Evolutionary conservation across 1,140 invertebrate species (phyloP), one percentile per base, ranked within the genome.

Genomic region (Drosophila repletoides): DNA sequence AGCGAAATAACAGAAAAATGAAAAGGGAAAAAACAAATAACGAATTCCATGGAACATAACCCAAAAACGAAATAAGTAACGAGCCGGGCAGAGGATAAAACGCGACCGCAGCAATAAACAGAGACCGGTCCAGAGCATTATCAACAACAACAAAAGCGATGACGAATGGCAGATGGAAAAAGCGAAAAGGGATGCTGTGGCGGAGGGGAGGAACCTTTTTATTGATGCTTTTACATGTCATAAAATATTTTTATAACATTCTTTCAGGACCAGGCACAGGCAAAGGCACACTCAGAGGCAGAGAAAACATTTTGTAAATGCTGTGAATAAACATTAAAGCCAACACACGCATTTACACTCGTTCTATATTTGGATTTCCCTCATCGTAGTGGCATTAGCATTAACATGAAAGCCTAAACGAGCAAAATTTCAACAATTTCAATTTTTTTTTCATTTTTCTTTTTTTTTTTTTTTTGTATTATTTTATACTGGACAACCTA

Each of bases 241-340:
- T 86, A 86, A 86, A 86, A 86, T 79, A 86, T 86, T 86, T 86
- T 86, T 86, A 87, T 84, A 84, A 84, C 79, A 84, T 83, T 79
- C 79, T 79, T 79, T 84, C 65, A 40, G 24, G 34, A 49, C 65
- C n/a, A n/a, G n/a, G n/a, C n/a, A n/a, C n/a, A n/a, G n/a, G n/a
- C n/a, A n/a, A n/a, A n/a, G n/a, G n/a, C n/a, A n/a, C n/a, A n/a
- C n/a, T n/a, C n/a, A n/a, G n/a, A n/a, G n/a, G n/a, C n/a, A n/a
- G n/a, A n/a, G n/a, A 61, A 53, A 63, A 61, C 76, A 80, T 80
- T 75, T 73, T 72, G 52, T 69, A 72, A 77, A 77, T 68, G 63
- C 40, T 36, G 22, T 12, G 43, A 46, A 46, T 7, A 21, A 40
- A 41, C 53, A 63, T 49, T 63, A 65, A 51, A 55, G n/a, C 17